These are phyloP conservation scores for Dasyprocta punctata DNA, from an alignment of 2,113 vertebrate species.

Conservation along the genomic window DNA sequence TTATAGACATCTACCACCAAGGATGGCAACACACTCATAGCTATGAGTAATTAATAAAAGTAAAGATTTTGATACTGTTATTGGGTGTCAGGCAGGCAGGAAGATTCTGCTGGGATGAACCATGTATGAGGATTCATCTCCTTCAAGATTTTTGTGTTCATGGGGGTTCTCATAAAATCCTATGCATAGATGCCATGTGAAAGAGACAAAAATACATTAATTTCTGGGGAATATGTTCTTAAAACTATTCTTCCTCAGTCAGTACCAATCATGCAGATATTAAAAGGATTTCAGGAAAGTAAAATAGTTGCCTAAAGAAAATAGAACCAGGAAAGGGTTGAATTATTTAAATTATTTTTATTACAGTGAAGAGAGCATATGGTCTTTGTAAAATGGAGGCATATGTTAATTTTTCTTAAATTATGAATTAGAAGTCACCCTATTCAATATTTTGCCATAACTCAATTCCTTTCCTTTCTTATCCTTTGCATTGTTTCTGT, in stretches of 20 bases:
- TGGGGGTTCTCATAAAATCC: neutral
- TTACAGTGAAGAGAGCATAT: neutral
- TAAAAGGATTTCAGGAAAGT: neutral
- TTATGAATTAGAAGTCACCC: slow-evolving; percentile 19
- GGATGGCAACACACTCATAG: neutral
- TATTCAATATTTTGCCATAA: slow-evolving; percentile 39
- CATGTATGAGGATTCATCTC: neutral
- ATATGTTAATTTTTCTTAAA: slow-evolving; percentile 55
- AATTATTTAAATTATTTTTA: neutral
- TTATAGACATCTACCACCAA: neutral
- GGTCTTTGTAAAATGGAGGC: neutral
- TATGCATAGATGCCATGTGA: neutral
- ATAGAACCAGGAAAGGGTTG: neutral
- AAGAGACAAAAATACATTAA: neutral
- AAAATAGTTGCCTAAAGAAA: slow-evolving; percentile 23
- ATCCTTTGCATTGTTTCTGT: neutral
- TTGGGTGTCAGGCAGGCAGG: neutral
- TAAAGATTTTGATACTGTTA: neutral
- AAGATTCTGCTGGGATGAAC: neutral
- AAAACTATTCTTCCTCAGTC: neutral
- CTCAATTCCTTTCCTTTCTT: slow-evolving; percentile 14
- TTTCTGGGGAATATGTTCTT: neutral
- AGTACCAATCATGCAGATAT: neutral
- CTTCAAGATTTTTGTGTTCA: neutral
- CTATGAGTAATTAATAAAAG: neutral